Evolutionary conservation across 2,113 vertebrate genomes (phyloP), one percentile per base, ranked within the genome.

Genomic region (Poicephalus gulielmi): DNA sequence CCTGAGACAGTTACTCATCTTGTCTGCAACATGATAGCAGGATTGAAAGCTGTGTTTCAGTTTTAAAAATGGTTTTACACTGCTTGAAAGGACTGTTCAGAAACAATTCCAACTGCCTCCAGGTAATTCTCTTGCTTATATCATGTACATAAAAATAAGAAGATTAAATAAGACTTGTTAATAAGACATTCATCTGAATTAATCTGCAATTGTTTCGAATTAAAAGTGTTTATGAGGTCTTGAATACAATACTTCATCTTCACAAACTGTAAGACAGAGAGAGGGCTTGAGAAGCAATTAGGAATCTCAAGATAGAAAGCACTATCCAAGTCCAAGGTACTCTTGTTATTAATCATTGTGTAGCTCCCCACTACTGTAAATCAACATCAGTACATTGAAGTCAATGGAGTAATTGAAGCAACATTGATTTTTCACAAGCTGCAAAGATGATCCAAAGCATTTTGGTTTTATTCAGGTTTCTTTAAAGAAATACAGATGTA

Each of bases 351-450:
- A 92, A 91, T 89, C 84, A 83, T 79, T 69, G 44, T 83, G 57
- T 66, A 89, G 52, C 47, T 92, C 73, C 28, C 13, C 74, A 66
- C 47, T n/a, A 30, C 62, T 52, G 89, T 96, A 95, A 95, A 95
- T 95, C 88, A 91, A 89, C 91, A 90, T 31, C 76, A 84, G 27
- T 30, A 82, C 18, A 52, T 7, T 73, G 87, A 94, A 94, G 87
- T 85, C 93, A 95, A 68, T 14, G 1, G 25, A 85, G 78, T 73
- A 95, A 91, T 91, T 81, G 86, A 94, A 92, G 87, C 35, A 89
- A 76, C 47, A 96, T 95, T 52, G 94, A 95, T 97, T 96, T 95
- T 94, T 91, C 78, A 82, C 70, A 87, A 89, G 67, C 89, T 94
- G 74, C 49, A 90, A 85, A 89, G 73, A 52, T 94, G 66, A 78